Percentiles rank a stretch among this genome's conserved stretches.
Evolutionary conservation across 2,888 invertebrate genomes (phyloP).

Genomic region (Leptogaster cylindrica): DNA sequence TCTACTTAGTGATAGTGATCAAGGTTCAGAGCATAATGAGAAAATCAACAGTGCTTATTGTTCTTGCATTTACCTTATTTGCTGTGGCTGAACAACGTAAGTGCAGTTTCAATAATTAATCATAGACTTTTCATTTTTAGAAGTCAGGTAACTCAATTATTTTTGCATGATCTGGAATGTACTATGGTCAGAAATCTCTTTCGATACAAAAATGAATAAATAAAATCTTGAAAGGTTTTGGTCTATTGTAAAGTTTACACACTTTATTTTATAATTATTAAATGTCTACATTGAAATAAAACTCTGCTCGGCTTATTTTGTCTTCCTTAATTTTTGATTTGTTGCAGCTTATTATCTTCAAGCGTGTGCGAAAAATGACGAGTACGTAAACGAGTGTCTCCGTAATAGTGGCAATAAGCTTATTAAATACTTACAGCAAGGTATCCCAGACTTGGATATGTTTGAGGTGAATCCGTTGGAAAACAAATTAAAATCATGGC

Average conservation of each 20-base stretch:
- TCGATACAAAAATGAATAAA: not conserved
- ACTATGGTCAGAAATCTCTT: not conserved
- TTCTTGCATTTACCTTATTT: no score
- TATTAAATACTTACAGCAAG: conserved; percentile 73
- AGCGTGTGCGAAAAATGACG: conserved; percentile 74
- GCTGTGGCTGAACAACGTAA: no score
- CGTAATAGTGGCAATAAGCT: conserved; percentile 77
- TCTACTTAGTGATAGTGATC: no score
- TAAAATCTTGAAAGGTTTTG: not conserved
- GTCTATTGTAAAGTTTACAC: not conserved
- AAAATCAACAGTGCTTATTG: no score
- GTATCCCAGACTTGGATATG: conserved; percentile 76
- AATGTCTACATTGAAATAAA: no score
- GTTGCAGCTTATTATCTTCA: conserved; percentile 73
- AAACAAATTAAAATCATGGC: not conserved
- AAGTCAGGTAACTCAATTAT: no score
- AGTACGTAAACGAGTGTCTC: conserved; percentile 75
- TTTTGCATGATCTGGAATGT: no score
- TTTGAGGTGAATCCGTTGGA: conserved; percentile 63
- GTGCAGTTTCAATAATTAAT: no score
- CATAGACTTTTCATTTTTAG: no score
- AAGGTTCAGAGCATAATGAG: no score
- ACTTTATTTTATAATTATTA: no score
- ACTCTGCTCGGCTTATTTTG: no score
- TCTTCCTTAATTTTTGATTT: not conserved